Conservation (phyloP, 2,797 vertebrate genomes). For the Falco concolor region DNA sequence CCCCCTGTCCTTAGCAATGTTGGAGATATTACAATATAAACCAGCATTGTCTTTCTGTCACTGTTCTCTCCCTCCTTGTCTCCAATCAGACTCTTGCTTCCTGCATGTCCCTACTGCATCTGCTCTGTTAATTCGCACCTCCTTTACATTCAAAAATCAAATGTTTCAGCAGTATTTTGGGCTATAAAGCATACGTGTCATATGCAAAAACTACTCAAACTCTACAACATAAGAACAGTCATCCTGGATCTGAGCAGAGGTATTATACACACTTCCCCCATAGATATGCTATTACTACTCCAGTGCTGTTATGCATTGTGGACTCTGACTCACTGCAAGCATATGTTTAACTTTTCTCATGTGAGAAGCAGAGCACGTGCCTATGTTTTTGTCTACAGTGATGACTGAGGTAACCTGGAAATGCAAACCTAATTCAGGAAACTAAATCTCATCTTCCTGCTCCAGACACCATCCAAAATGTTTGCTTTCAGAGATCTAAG, state of each 20-base stretch:
- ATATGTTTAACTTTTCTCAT: conserved; percentile 26
- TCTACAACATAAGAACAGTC: conserved; percentile 27
- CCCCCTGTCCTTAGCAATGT: conserved; percentile 74
- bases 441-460: background rate
- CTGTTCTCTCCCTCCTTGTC: background rate
- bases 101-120: background rate
- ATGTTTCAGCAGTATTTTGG: conserved; percentile 18
- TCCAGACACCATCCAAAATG: background rate
- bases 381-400: background rate
- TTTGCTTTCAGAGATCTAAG: background rate
- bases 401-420: conserved; percentile 1
- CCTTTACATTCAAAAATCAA: background rate
- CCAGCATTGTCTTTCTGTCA: background rate
- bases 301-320: background rate
- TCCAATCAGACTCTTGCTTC: background rate
- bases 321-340: conserved; percentile 38
- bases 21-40: conserved; percentile 28
- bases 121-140: background rate
- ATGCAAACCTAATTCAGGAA: conserved; percentile 23
- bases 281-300: conserved; percentile 27
- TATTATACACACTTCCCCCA: conserved; percentile 37
- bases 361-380: conserved; percentile 17
- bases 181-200: background rate
- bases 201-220: conserved; percentile 14
- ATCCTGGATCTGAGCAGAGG: conserved; percentile 45